Evolutionary conservation across 2,888 invertebrate genomes (phyloP), one percentile per base, ranked within the genome.

Genomic region (Cephus pygmeus): DNA sequence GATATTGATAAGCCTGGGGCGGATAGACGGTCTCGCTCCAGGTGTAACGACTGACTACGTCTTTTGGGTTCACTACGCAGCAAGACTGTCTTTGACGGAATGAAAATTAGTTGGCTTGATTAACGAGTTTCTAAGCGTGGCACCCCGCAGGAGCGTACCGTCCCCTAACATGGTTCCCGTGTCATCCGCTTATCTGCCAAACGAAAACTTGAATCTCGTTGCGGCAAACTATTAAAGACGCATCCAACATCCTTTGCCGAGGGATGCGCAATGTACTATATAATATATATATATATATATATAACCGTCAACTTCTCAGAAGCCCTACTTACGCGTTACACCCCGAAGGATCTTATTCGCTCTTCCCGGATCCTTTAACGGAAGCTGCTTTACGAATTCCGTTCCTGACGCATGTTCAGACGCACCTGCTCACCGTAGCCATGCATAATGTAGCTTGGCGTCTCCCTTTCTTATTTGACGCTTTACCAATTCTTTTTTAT

Each of bases 1-100:
- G 77, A 76, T 73, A 75, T 31, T 12, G 71, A 76, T 69, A 73
- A 79, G 75, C 77, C 77, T 40, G 75, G 76, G 69, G 75, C 68
- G 77, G 75, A 76, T 80, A 76, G 73, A 15, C 12, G 34, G 33
- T 69, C 33, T n/a, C 34, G 56, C 74, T 71, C 75, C 69, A 69
- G 75, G 34, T 69, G 30, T 75, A 76, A 76, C 76, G 31, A 31
- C 79, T 76, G 79, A 77, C 34, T 73, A 3, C 33, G 68, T 40
- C 36, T 75, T 75, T 69, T 30, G 31, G 34, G 11, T 71, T 71
- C 23, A 30, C 30, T 9, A 30, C 31, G 30, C 31, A 3, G 12
- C 34, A 30, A 30, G 30, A 12, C 74, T 74, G 74, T 11, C 74
- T 36, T 35, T 34, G 74, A 74, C 36, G 74, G 15, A 34, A 74